These are phyloP conservation scores for Tetrao urogallus DNA, from an alignment of 2,113 vertebrate genomes.

Conservation along the genomic window DNA sequence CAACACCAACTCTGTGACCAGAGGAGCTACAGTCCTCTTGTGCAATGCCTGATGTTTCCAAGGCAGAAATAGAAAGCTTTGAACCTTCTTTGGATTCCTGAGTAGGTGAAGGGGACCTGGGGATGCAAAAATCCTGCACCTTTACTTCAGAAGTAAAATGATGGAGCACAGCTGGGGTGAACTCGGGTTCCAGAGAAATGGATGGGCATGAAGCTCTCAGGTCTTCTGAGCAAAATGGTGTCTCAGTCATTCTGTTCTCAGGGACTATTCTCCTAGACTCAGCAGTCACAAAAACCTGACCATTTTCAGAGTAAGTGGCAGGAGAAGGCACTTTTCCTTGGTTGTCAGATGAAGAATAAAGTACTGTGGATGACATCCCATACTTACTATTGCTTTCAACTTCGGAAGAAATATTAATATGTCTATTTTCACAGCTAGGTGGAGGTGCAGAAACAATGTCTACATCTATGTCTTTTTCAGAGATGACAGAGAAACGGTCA, in stretches of 20 bases:
- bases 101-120: not conserved
- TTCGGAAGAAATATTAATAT: constrained; percentile 19
- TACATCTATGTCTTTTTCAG: not conserved
- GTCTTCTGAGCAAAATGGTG: not conserved
- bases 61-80: not conserved
- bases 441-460: not conserved
- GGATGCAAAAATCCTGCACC: not conserved
- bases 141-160: not conserved
- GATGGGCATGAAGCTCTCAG: not conserved
- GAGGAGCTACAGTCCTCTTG: not conserved
- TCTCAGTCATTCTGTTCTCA: not conserved
- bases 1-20: not conserved
- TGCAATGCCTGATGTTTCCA: not conserved
- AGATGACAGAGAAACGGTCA: constrained; percentile 2
- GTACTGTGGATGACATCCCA: not conserved
- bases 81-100: not conserved
- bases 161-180: not conserved
- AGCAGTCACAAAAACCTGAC: not conserved
- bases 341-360: not conserved
- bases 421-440: constrained; percentile 6
- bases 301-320: not conserved
- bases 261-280: not conserved
- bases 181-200: constrained; percentile 30
- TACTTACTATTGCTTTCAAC: not conserved
- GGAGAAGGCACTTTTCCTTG: not conserved